Evolutionary conservation across 2,888 invertebrate species (phyloP).

Genomic region (Rhingia campestris): DNA sequence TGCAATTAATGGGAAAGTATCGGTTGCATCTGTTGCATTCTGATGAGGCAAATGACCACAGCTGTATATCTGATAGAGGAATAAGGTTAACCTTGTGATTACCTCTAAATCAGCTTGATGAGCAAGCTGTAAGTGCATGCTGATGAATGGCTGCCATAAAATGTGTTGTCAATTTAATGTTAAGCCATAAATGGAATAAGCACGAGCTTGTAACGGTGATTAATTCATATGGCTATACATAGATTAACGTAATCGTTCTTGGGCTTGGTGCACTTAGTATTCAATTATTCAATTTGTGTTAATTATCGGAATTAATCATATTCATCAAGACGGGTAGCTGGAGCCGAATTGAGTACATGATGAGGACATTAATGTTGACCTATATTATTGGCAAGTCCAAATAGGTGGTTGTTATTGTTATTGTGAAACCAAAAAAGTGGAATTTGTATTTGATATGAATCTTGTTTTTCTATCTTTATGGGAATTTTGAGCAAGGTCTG

Average conservation of each 20-base stretch:
- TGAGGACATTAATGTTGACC: neutral
- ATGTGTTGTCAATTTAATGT: neutral
- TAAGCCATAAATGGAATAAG: neutral
- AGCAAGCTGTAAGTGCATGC: conserved; percentile 2
- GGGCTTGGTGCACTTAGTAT: neutral
- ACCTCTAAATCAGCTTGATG: neutral
- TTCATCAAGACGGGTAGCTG: no score
- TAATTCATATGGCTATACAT: neutral
- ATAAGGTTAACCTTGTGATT: conserved; percentile 5
- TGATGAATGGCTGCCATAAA: conserved; percentile 6
- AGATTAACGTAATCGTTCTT: neutral
- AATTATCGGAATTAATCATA: neutral
- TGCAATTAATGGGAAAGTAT: neutral
- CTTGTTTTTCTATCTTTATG: no score
- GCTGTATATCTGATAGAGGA: neutral
- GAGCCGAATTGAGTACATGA: neutral
- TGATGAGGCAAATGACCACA: neutral
- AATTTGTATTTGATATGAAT: no score
- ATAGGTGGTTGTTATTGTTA: no score
- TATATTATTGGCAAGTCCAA: no score
- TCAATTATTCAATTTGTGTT: neutral
- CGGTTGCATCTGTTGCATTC: neutral
- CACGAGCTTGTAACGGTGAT: neutral
- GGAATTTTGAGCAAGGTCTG: no score
- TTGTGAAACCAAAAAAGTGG: no score